Conservation (phyloP, 2,888 invertebrate genomes). For the Melipona beecheii region DNA sequence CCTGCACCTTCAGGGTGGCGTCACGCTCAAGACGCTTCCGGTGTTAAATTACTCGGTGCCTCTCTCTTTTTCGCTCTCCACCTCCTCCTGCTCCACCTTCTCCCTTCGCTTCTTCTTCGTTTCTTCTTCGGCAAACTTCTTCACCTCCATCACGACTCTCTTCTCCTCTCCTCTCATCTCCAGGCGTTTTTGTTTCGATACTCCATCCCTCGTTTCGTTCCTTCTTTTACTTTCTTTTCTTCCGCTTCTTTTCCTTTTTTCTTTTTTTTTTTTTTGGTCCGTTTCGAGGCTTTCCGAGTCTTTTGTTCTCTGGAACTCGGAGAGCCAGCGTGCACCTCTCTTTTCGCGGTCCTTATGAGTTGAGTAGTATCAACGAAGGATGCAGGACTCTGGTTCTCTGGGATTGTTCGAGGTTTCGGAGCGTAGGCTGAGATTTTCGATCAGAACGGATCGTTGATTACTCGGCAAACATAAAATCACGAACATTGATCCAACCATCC, state of each 20-base stretch:
- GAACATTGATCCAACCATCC: neutral
- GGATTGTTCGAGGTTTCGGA: neutral
- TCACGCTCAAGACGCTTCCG: constrained; percentile 84
- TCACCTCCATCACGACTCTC: constrained; percentile 45
- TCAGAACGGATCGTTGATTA: too few relatives aligned
- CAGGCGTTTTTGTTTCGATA: constrained; percentile 33
- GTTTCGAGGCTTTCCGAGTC: constrained; percentile 17
- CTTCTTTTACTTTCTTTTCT: neutral
- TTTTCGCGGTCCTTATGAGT: neutral
- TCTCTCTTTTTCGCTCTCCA: constrained; percentile 61
- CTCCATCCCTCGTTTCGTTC: neutral
- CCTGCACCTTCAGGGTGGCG: constrained; percentile 84
- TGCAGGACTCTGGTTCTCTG: constrained; percentile 1
- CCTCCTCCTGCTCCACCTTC: constrained; percentile 29
- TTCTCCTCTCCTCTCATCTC: constrained; percentile 30
- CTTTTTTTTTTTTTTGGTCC: neutral
- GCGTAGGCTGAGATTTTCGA: neutral
- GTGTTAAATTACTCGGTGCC: constrained; percentile 82
- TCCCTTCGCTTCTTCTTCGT: constrained; percentile 23
- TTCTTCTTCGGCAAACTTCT: constrained; percentile 51
- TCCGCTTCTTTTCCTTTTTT: neutral
- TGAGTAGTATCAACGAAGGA: neutral
- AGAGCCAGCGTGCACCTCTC: neutral
- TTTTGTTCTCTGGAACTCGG: constrained; percentile 38
- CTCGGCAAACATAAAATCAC: neutral